phyloP scores from a whole-genome alignment of 2,113 vertebrate species.

The Sebastes schlegelii region DNA sequence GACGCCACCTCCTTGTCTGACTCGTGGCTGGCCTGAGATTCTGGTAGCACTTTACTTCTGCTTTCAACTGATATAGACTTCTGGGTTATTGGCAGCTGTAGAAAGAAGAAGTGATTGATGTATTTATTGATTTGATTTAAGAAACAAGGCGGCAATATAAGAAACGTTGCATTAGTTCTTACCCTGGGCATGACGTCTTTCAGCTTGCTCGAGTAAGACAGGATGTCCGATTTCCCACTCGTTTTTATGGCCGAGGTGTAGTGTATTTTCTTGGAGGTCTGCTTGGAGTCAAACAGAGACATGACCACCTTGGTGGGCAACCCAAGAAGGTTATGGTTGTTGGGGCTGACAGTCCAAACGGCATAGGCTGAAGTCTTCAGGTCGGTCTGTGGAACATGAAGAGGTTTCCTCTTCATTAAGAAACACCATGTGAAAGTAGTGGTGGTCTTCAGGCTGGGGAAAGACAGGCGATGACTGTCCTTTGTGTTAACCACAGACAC shows the following conservation, averaged over 20 bases:
- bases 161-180: constrained; percentile 38
- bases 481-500: constrained; percentile 82
- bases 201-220: constrained; percentile 96
- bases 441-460: constrained; percentile 94
- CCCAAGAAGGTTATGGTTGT: constrained; percentile 92
- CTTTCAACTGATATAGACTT: constrained; percentile 86
- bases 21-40: constrained; percentile 87
- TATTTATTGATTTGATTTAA: constrained; percentile 1
- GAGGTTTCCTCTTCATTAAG: constrained; percentile 90
- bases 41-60: constrained; percentile 89
- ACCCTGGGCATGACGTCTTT: constrained; percentile 92
- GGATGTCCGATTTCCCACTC: constrained; percentile 87
- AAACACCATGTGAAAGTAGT: constrained; percentile 98
- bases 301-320: constrained; percentile 95
- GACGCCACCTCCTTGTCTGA: constrained; percentile 90
- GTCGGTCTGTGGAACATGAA: constrained; percentile 90
- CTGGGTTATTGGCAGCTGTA: constrained; percentile 79
- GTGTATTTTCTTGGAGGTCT: constrained; percentile 90
- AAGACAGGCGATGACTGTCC: constrained; percentile 88
- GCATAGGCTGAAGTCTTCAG: constrained; percentile 93
- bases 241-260: constrained; percentile 94
- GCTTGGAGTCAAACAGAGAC: constrained; percentile 95
- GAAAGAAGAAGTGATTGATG: neutral
- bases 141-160: neutral
- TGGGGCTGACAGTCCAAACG: constrained; percentile 87